Evolutionary conservation across 2,113 vertebrate genomes (phyloP).

Genomic region (Trogon melanurus): DNA sequence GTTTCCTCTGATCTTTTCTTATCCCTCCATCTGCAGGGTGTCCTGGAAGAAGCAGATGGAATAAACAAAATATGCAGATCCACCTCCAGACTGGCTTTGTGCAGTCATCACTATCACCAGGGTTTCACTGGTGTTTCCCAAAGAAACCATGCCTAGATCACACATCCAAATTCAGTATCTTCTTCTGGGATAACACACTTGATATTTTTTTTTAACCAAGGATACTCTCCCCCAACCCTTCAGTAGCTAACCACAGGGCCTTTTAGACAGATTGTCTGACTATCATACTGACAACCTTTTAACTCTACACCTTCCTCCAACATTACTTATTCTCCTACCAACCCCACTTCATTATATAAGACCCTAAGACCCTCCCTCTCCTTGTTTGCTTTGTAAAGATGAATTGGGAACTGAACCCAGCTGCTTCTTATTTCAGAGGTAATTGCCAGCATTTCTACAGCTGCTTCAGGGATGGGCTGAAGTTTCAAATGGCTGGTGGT

Average conservation of each 20-base stretch:
- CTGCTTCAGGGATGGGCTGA: not conserved
- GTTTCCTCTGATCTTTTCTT: constrained; percentile 36
- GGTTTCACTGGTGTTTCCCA: not conserved
- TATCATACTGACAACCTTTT: not conserved
- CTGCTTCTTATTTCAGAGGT: constrained; percentile 25
- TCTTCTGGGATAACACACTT: not conserved
- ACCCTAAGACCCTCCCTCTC: not conserved
- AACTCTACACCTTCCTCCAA: not conserved
- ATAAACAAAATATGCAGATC: not conserved
- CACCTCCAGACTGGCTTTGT: not conserved
- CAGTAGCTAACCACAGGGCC: not conserved
- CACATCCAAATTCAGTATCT: not conserved
- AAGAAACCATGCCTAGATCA: not conserved
- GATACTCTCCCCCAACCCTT: not conserved
- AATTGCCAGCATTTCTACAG: not conserved
- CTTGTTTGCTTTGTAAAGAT: not conserved
- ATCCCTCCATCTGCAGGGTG: not conserved
- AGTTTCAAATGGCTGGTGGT: not conserved
- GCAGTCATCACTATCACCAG: not conserved
- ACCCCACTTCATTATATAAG: not conserved
- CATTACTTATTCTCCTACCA: not conserved
- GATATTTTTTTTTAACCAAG: not conserved
- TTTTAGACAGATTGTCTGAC: not conserved
- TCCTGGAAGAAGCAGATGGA: not conserved
- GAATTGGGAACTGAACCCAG: not conserved